Evolutionary conservation across 1,140 invertebrate species (phyloP).

Genomic region (Sitobion miscanthi): DNA sequence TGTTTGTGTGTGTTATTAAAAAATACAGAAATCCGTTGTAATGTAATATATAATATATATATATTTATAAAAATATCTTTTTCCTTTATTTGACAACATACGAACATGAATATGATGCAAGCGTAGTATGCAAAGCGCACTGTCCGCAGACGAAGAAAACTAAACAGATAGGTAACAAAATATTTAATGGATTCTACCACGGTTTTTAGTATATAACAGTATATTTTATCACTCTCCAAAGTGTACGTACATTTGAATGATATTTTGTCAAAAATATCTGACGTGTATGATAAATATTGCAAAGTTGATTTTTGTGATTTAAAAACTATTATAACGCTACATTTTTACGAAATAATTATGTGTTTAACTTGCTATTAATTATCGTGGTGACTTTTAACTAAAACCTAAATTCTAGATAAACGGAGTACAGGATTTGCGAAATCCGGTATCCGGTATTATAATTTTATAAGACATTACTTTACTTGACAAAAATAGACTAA

Average conservation of each 20-base stretch:
- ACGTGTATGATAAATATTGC: not conserved
- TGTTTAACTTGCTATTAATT: not conserved
- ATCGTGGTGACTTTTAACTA: not conserved
- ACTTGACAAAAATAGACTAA: too few relatives aligned
- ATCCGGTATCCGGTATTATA: not conserved
- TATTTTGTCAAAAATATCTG: not conserved
- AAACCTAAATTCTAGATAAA: not conserved
- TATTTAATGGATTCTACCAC: not conserved
- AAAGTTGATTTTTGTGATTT: too few relatives aligned
- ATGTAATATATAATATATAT: conserved; percentile 21
- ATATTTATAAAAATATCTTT: conserved; percentile 15
- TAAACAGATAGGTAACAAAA: not conserved
- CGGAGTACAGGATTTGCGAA: not conserved
- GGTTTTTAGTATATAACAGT: not conserved
- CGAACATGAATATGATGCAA: not conserved
- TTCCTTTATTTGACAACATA: not conserved
- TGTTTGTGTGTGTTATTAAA: conserved; percentile 37
- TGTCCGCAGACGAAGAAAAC: not conserved
- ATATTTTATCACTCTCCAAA: not conserved
- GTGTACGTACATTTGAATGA: not conserved
- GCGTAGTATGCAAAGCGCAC: not conserved
- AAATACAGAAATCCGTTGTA: conserved; percentile 37
- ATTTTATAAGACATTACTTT: too few relatives aligned
- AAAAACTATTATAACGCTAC: not conserved
- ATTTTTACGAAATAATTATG: too few relatives aligned